Percentiles rank a stretch among this genome's conserved stretches.
phyloP scores from a whole-genome alignment of 2,888 invertebrate species.

The Cephus rjabovi region DNA sequence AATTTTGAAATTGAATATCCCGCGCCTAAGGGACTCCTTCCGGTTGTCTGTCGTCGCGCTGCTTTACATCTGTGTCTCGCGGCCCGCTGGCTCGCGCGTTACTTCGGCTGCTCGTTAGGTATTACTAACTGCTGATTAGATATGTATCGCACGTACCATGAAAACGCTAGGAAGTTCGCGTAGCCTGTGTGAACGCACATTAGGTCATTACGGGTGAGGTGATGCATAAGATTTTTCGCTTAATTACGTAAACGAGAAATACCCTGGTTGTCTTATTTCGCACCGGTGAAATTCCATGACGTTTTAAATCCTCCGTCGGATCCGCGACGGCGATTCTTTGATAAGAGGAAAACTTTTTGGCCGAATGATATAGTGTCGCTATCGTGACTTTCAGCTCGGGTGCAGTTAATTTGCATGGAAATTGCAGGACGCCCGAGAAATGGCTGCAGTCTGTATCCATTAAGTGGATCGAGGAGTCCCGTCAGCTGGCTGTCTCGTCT shows the following conservation, averaged over 20 bases:
- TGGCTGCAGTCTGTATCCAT: slow-evolving; percentile 63
- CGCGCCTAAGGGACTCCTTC: not conserved
- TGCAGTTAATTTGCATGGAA: slow-evolving; percentile 65
- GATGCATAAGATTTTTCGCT: not conserved
- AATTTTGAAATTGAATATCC: not conserved
- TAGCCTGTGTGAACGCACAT: not conserved
- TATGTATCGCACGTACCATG: slow-evolving; percentile 3
- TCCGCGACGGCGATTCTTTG: not conserved
- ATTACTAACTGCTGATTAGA: slow-evolving; percentile 1
- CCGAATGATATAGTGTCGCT: slow-evolving; percentile 4
- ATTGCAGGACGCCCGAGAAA: slow-evolving; percentile 52
- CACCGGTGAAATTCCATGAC: not conserved
- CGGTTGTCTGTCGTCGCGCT: not conserved
- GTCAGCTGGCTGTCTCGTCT: slow-evolving; percentile 64
- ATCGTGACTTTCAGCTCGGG: slow-evolving; percentile 35
- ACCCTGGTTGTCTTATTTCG: not conserved
- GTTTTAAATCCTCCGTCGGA: not conserved
- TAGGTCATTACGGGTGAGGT: not conserved
- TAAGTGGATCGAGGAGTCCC: slow-evolving; percentile 63
- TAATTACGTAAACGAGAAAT: not conserved
- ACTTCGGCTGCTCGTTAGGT: not conserved
- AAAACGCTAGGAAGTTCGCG: not conserved
- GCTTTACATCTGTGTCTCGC: not conserved
- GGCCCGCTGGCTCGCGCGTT: not conserved
- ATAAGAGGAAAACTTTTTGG: not conserved